Percentiles rank a stretch among this genome's conserved stretches.
Evolutionary conservation across 2,888 invertebrate species (phyloP).

Genomic region (Scaptomyza caliginosa): DNA sequence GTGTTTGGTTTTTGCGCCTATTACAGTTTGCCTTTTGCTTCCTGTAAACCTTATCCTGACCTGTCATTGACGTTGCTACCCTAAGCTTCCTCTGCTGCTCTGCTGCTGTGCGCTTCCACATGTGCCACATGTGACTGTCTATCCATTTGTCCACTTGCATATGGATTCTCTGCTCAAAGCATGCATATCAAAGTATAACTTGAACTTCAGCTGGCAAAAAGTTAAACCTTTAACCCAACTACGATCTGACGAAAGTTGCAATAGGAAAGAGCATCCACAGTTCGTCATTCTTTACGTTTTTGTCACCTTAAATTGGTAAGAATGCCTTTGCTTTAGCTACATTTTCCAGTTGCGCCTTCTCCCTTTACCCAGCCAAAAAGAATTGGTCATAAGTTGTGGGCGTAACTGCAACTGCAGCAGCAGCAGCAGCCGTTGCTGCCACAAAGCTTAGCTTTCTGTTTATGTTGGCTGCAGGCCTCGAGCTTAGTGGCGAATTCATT

Average conservation of each 20-base stretch:
- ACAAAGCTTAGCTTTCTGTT: constrained; percentile 58
- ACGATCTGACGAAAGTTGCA: no score
- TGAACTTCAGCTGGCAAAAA: not conserved
- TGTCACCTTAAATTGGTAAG: constrained; percentile 39
- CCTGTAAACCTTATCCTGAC: constrained; percentile 65
- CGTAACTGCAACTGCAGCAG: constrained; percentile 45
- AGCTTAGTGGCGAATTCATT: constrained; percentile 36
- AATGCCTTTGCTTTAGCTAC: constrained; percentile 36
- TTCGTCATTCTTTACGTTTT: constrained; percentile 5
- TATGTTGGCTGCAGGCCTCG: constrained; percentile 51
- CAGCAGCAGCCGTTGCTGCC: not conserved
- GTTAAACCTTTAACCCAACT: no score
- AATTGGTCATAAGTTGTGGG: constrained; percentile 65
- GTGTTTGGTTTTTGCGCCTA: constrained; percentile 39
- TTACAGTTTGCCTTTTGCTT: constrained; percentile 70
- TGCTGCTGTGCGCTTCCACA: not conserved
- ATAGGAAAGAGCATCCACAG: not conserved
- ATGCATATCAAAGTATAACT: constrained; percentile 11
- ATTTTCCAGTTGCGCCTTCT: constrained; percentile 15
- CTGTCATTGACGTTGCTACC: constrained; percentile 38
- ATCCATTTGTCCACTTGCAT: constrained; percentile 49
- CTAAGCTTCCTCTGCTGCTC: constrained; percentile 53
- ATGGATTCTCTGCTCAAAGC: constrained; percentile 37
- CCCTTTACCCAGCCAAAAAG: constrained; percentile 10
- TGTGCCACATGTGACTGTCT: constrained; percentile 10